A percentile compares a stretch with the other conserved stretches of the same genome.
These are phyloP conservation scores for Synaphobranchus kaupii DNA, from an alignment of 2,797 vertebrate species.

Conservation along the genomic window DNA sequence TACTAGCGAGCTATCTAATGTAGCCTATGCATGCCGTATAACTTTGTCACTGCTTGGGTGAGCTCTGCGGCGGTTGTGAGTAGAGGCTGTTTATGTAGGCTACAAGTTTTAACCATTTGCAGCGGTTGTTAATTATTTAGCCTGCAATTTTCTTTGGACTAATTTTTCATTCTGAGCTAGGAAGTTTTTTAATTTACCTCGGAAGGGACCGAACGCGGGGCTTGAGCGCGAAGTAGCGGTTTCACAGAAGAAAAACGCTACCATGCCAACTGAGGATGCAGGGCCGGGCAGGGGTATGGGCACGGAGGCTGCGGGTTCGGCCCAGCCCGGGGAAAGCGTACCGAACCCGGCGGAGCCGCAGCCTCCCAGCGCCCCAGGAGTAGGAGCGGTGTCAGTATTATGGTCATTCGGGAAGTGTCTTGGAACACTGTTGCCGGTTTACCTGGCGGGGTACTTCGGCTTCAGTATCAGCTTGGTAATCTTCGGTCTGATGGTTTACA, in stretches of 20 bases:
- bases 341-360: not conserved
- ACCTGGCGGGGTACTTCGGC: constrained; percentile 79
- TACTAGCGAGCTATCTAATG: not conserved
- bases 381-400: constrained; percentile 71
- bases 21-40: constrained; percentile 15
- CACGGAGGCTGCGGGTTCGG: constrained; percentile 31
- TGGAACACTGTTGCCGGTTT: constrained; percentile 75
- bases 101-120: not conserved
- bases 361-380: constrained; percentile 41
- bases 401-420: constrained; percentile 80
- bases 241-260: constrained; percentile 24
- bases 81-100: not conserved
- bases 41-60: not conserved
- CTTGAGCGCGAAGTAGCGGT: not conserved
- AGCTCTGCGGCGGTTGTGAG: not conserved
- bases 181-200: not conserved
- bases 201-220: not conserved
- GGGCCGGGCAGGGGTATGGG: constrained; percentile 44
- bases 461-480: constrained; percentile 74
- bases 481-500: constrained; percentile 78
- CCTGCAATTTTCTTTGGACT: not conserved
- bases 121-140: not conserved
- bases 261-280: constrained; percentile 61
- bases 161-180: not conserved
- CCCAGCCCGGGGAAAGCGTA: constrained; percentile 42